A percentile compares a stretch with the other conserved stretches of the same genome.
Conservation (phyloP, 2,888 invertebrate species). For the Drosophila paranaensis region DNA sequence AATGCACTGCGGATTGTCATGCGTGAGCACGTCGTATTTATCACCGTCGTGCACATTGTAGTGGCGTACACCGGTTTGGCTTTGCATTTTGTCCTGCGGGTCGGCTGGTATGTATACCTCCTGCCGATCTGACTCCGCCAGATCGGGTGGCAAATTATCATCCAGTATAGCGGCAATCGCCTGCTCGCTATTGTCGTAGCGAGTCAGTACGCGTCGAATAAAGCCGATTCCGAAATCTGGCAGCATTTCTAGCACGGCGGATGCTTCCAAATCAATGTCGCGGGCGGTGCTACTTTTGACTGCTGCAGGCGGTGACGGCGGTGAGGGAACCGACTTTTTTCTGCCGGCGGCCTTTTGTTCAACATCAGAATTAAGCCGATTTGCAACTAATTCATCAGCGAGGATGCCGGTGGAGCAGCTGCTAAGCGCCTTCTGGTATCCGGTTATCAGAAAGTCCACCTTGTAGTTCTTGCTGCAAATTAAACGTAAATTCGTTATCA, state of each 20-base stretch:
- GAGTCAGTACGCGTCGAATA: constrained; percentile 90
- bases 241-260: constrained; percentile 87
- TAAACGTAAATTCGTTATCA: background rate
- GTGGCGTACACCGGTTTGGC: constrained; percentile 87
- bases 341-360: constrained; percentile 41
- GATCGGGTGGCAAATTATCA: constrained; percentile 85
- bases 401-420: constrained; percentile 48
- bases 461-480: constrained; percentile 62
- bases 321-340: no score
- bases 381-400: constrained; percentile 43
- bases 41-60: constrained; percentile 91
- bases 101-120: constrained; percentile 89
- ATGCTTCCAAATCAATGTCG: constrained; percentile 84
- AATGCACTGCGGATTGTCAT: constrained; percentile 86
- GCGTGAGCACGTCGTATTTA: constrained; percentile 91
- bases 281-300: constrained; percentile 45
- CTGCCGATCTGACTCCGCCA: constrained; percentile 85
- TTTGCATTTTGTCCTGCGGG: constrained; percentile 86
- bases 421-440: constrained; percentile 63
- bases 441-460: constrained; percentile 57
- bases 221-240: constrained; percentile 93
- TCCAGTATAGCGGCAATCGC: constrained; percentile 94
- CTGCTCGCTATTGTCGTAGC: constrained; percentile 90
- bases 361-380: constrained; percentile 19
- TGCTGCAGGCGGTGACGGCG: background rate